Conservation (phyloP, 2,113 vertebrate genomes). For the Bucco capensis region DNA sequence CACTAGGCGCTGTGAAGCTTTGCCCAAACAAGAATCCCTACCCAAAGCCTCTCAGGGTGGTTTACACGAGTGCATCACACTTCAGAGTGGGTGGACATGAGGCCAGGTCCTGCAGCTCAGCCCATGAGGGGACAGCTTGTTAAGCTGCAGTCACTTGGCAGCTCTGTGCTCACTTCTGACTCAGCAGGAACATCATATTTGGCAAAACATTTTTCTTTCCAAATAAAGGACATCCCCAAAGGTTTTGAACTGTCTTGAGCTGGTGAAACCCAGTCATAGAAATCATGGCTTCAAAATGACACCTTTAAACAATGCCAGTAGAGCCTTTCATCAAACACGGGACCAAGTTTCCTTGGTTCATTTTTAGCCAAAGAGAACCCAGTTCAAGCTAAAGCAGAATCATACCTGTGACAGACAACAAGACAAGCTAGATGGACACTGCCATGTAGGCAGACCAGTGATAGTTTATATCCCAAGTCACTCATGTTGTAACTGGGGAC, state of each 20-base stretch:
- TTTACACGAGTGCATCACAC: background rate
- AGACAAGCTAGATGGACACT: background rate
- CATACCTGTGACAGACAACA: background rate
- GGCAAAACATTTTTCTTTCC: background rate
- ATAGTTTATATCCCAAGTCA: background rate
- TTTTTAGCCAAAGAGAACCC: background rate
- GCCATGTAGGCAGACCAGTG: rapidly evolving
- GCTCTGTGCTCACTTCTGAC: background rate
- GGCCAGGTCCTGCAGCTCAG: background rate
- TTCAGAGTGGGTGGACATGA: background rate
- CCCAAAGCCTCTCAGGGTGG: background rate
- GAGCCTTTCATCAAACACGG: background rate
- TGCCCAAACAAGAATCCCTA: slow-evolving; percentile 11
- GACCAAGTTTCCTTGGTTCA: background rate
- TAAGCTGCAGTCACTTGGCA: slow-evolving; percentile 18
- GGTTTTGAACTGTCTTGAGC: background rate
- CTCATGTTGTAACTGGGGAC: rapidly evolving
- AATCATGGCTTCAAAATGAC: background rate
- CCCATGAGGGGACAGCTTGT: background rate
- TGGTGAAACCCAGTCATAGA: background rate
- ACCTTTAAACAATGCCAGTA: background rate
- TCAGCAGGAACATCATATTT: background rate
- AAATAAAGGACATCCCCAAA: background rate
- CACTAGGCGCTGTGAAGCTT: slow-evolving; percentile 8
- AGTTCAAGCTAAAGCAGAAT: background rate